Evolutionary conservation across 2,113 vertebrate genomes (phyloP).

Genomic region (Atrichornis clamosus): DNA sequence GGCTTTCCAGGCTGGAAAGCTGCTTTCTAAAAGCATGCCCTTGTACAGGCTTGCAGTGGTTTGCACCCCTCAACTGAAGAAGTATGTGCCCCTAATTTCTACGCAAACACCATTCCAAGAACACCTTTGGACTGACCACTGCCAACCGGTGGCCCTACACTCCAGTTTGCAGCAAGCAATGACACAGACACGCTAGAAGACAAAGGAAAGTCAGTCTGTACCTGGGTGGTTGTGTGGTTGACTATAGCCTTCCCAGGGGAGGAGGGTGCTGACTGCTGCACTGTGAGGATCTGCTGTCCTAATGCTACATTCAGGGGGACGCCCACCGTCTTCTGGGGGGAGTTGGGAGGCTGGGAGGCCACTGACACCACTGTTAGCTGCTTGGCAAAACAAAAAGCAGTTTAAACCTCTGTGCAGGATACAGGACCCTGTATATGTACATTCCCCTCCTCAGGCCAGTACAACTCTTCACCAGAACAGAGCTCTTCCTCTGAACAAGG

Average conservation of each 20-base stretch:
- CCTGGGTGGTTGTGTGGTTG: conserved; percentile 79
- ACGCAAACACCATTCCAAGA: background rate
- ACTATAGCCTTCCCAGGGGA: conserved; percentile 84
- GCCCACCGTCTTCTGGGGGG: conserved; percentile 84
- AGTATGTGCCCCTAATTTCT: fast-evolving
- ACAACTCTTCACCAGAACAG: background rate
- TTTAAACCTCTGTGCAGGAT: background rate
- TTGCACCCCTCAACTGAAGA: background rate
- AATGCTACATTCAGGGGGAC: conserved; percentile 85
- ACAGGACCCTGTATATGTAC: background rate
- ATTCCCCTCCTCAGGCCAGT: background rate
- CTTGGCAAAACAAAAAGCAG: conserved; percentile 47
- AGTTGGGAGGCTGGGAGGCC: conserved; percentile 80
- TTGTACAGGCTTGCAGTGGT: background rate
- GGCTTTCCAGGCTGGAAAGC: background rate
- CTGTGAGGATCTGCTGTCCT: conserved; percentile 87
- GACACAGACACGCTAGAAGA: background rate
- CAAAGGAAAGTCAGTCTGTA: conserved; percentile 48
- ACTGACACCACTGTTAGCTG: conserved; percentile 89
- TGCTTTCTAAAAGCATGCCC: background rate
- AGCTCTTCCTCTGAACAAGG: background rate
- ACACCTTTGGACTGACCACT: fast-evolving
- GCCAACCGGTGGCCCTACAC: background rate
- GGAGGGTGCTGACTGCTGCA: conserved; percentile 81
- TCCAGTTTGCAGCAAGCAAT: background rate